phyloP scores from a whole-genome alignment of 2,888 invertebrate genomes.

The Hydrotaea cyrtoneurina region DNA sequence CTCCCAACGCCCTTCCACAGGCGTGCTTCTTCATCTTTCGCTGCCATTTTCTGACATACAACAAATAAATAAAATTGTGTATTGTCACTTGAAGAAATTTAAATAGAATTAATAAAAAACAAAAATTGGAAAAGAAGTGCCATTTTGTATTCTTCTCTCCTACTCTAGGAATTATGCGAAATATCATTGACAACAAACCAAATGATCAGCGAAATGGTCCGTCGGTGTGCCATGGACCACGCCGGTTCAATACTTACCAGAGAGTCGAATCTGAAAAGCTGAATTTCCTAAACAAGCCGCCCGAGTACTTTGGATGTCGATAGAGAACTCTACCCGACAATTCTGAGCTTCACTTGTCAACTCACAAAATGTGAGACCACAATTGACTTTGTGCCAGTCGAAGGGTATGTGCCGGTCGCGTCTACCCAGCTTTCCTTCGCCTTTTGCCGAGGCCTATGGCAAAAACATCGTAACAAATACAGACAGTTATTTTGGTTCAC shows the following conservation, averaged over 20 bases:
- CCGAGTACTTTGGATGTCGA: too few relatives aligned
- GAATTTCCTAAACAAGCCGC: too few relatives aligned
- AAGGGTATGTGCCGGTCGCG: not conserved
- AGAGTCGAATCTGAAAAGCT: too few relatives aligned
- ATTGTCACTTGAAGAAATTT: constrained; percentile 48
- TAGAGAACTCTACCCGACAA: too few relatives aligned
- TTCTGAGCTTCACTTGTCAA: too few relatives aligned
- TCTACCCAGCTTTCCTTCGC: not conserved
- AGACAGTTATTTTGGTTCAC: constrained; percentile 6
- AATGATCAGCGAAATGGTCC: too few relatives aligned
- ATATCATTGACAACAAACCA: too few relatives aligned
- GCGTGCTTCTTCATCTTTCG: constrained; percentile 19
- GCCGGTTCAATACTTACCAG: too few relatives aligned
- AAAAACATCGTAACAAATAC: constrained; percentile 16
- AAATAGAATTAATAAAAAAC: constrained; percentile 36
- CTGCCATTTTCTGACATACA: not conserved
- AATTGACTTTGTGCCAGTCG: too few relatives aligned
- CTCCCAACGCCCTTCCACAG: not conserved
- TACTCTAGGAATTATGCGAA: not conserved
- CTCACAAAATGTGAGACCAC: too few relatives aligned
- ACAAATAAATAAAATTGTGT: constrained; percentile 37
- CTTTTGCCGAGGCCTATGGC: constrained; percentile 38
- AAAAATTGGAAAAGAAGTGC: constrained; percentile 15
- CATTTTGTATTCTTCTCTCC: constrained; percentile 26
- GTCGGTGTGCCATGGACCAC: too few relatives aligned